Conservation (phyloP, 2,113 vertebrate genomes). For the Pseudorhombus dupliciocellatus region DNA sequence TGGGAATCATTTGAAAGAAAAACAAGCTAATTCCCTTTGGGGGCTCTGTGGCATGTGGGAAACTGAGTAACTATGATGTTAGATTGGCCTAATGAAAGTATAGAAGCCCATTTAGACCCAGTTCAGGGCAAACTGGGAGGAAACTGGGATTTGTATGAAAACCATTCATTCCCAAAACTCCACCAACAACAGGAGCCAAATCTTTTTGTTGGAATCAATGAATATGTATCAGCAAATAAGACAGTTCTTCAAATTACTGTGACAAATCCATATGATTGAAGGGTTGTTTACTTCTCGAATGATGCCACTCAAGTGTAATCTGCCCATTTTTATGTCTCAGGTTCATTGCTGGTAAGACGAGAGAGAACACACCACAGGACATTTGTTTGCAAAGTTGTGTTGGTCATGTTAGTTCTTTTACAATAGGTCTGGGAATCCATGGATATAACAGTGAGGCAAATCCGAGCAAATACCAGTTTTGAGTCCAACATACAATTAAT, state of each 20-base stretch:
- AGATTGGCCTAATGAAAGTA: slow-evolving; percentile 65
- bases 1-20: slow-evolving; percentile 62
- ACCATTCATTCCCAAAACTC: slow-evolving; percentile 28
- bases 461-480: slow-evolving; percentile 9
- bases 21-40: slow-evolving; percentile 56
- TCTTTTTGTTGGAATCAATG: slow-evolving; percentile 36
- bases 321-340: too few relatives aligned
- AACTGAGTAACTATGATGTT: slow-evolving; percentile 62
- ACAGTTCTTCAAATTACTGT: slow-evolving; percentile 6
- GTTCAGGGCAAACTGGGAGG: slow-evolving; percentile 46
- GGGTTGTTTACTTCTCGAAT: neutral
- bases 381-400: neutral
- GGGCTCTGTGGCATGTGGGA: slow-evolving; percentile 53
- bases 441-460: neutral
- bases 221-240: slow-evolving; percentile 11
- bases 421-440: neutral
- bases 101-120: slow-evolving; percentile 60
- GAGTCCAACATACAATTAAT: slow-evolving; percentile 1
- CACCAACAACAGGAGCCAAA: slow-evolving; percentile 13
- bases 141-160: slow-evolving; percentile 51
- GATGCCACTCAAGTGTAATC: neutral
- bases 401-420: neutral
- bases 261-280: neutral
- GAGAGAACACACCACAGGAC: neutral
- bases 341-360: too few relatives aligned